A percentile compares a stretch with the other conserved stretches of the same genome.
Conservation (phyloP, 2,113 vertebrate genomes). For the Ceyx margarethae region DNA sequence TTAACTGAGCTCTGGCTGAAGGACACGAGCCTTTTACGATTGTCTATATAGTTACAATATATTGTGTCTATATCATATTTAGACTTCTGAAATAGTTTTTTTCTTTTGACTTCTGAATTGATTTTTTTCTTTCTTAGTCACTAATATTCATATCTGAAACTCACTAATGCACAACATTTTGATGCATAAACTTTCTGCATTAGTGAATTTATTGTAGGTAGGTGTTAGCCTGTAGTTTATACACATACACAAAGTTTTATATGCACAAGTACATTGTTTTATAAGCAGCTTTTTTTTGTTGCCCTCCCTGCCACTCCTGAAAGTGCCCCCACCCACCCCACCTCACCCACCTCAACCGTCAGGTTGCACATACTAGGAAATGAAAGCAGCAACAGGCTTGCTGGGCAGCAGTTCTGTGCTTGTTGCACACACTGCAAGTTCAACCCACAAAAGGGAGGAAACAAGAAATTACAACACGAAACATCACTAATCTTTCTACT, state of each 20-base stretch:
- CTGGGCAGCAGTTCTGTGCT: background rate
- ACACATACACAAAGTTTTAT: background rate
- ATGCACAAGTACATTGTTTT: background rate
- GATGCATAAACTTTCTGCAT: background rate
- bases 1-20: background rate
- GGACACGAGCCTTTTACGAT: background rate
- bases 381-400: background rate
- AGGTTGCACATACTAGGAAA: background rate
- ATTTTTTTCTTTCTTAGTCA: background rate
- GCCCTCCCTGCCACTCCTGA: background rate
- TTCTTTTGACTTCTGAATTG: background rate
- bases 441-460: conserved; percentile 44
- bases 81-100: background rate
- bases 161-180: background rate
- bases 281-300: background rate
- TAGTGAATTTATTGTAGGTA: background rate
- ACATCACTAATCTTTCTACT: background rate
- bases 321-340: background rate
- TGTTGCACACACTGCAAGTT: background rate
- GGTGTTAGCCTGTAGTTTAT: background rate
- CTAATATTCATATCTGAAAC: background rate
- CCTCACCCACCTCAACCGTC: background rate
- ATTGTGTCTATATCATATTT: background rate
- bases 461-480: background rate
- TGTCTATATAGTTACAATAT: background rate